Evolutionary conservation across 2,888 invertebrate genomes (phyloP).

Genomic region (Drosophila kambysellisi): DNA sequence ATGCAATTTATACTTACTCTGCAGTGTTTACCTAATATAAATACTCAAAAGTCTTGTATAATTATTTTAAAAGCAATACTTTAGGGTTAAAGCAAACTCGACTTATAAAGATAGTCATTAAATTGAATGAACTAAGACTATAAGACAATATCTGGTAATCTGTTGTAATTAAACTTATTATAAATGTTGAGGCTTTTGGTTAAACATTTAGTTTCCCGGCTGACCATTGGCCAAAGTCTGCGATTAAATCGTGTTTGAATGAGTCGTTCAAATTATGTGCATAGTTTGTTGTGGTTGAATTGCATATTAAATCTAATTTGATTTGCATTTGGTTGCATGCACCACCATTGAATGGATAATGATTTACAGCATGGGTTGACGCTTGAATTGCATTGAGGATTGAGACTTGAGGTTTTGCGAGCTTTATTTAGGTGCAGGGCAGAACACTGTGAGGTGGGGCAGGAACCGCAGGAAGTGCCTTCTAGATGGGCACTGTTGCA

Average conservation of each 20-base stretch:
- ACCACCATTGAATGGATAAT: slow-evolving; percentile 52
- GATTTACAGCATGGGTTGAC: slow-evolving; percentile 48
- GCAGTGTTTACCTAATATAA: neutral
- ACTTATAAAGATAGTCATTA: slow-evolving; percentile 1
- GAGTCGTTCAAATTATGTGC: slow-evolving; percentile 53
- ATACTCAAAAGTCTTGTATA: neutral
- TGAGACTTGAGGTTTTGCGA: slow-evolving; percentile 36
- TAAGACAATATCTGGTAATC: neutral
- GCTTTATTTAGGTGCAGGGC: slow-evolving; percentile 20
- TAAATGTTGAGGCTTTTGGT: slow-evolving; percentile 32
- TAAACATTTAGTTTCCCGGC: slow-evolving; percentile 15
- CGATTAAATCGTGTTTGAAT: slow-evolving; percentile 10
- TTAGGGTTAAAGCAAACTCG: neutral
- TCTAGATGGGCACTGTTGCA: slow-evolving; percentile 51
- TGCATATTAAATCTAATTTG: slow-evolving; percentile 79
- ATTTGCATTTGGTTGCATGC: slow-evolving; percentile 62
- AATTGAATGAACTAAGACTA: slow-evolving; percentile 3
- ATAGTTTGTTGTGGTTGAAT: slow-evolving; percentile 68
- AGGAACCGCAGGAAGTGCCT: slow-evolving; percentile 55
- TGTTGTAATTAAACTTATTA: slow-evolving; percentile 10
- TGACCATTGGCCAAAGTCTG: slow-evolving; percentile 10
- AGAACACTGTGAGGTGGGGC: neutral
- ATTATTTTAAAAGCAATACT: neutral
- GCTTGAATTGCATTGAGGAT: slow-evolving; percentile 18
- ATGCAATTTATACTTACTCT: neutral